Base-by-base conservation (phyloP, 2,888 invertebrate genomes). In the Cantharis lateralis region DNA sequence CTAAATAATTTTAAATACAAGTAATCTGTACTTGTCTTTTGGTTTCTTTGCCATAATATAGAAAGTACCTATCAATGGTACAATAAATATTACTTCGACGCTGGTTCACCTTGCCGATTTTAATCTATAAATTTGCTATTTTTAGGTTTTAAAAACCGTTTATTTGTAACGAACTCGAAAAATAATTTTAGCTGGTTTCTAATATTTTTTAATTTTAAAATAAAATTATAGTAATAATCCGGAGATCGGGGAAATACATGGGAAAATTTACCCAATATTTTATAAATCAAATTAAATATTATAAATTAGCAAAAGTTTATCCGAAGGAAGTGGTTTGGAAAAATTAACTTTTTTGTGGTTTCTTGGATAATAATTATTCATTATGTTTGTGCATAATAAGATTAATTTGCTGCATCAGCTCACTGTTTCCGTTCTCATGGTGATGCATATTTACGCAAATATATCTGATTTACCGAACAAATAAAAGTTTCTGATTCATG, bases 361-460 rank as follows among this genome's bases (percentile, higher is more conserved):
- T 48, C 48, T 48, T 48, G 48, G n/a, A 32, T 18, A 18, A 20
- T 20, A 20, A 24, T 48, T 48, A 48, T 48, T 48, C 48, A 48
- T 48, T n/a, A 13, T 5, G n/a, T 48, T 48, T n/a, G 48, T 48
- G 48, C 48, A 48, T 48, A 13, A n/a, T n/a, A n/a, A n/a, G 48
- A n/a, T n/a, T 48, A 48, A 48, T n/a, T 75, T 74, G 63, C 77
- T 71, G 68, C 77, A 74, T 70, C 73, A 69, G 62, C 63, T 24
- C 18, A 64, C 32, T 77, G 68, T 74, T 74, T 77, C 77, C 77
- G 77, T 74, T 77, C 77, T 26, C 77, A 77, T 66, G 74, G 74
- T 77, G 77, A 77, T 77, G 74, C 77, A 77, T 77, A 74, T 77
- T 74, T 72, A 74, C 74, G 71, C 69, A 72, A 48, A 70, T 70